Conservation (phyloP, 2,797 vertebrate genomes). For the Melanogrammus aeglefinus region DNA sequence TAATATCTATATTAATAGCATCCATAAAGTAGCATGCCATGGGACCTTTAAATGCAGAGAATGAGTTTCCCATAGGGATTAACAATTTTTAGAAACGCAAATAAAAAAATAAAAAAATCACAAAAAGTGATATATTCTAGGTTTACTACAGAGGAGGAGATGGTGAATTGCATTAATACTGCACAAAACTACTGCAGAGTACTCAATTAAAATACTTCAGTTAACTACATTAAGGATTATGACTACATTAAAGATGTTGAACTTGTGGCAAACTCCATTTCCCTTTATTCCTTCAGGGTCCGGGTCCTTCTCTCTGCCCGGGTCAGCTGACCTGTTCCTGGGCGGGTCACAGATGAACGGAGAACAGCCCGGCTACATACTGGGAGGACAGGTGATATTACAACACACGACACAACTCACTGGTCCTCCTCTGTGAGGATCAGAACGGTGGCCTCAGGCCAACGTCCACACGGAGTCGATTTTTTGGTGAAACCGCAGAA, state of each 20-base stretch:
- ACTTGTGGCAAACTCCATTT: not conserved
- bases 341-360: conserved; percentile 87
- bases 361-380: conserved; percentile 80
- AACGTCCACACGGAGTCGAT: no score
- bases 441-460: not conserved
- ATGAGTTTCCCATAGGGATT: no score
- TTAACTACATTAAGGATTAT: not conserved
- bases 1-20: no score
- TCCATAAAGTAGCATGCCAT: no score
- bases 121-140: not conserved
- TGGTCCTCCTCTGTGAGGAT: not conserved
- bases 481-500: no score
- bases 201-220: not conserved
- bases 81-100: no score
- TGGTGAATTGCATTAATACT: no score
- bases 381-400: conserved; percentile 69
- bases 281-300: conserved; percentile 71
- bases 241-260: not conserved
- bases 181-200: no score
- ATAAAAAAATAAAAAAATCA: not conserved
- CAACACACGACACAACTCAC: not conserved
- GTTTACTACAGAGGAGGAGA: not conserved
- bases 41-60: no score
- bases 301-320: conserved; percentile 88
- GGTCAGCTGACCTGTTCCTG: conserved; percentile 89